Base-by-base conservation (phyloP, 37 sponge, comb jelly and placozoan species). In the Halichondria panicea region DNA sequence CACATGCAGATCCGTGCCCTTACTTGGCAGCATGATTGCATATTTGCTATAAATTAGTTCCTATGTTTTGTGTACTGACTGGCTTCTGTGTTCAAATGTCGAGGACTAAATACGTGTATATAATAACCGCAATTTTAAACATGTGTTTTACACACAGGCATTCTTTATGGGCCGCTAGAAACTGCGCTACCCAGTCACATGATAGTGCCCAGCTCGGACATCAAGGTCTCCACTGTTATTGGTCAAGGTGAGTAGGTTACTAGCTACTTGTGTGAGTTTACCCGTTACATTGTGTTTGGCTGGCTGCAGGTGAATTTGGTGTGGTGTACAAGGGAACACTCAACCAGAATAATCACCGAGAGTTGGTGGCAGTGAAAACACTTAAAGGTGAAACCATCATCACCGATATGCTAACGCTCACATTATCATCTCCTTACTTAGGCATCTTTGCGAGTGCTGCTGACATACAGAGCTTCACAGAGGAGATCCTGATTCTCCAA, bases 301-400 rank as follows among this genome's bases (percentile, higher is more conserved):
- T 43, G 55, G 43, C 44, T 30, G 2, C n/a, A 77, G 78, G 78
- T 62, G 78, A 77, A 52, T 77, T 77, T 77, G 78, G 78, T 54
- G 55, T 77, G 7, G 66, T 77, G 6, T 77, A 77, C 55, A 77
- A 77, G 40, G 66, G 58, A 24, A 31, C 15, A 22, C 48, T 77
- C 54, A 33, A 65, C 13, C 24, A 28, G 28, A 56, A 35, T 11
- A 50, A 65, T 35, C 33, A 33, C 11, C 1, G 30, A 43, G 9
- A 42, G 43, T 45, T 62, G 11, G 76, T 75, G 9, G 76, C 76
- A 43, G 76, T 62, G 6, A 75, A 75, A 45, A 75, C 76, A 46
- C 28, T 77, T 21, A 77, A 77, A 64, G 78, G 78, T 77, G 3
- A 53, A n/a, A 34, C 22, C 2, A 73, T 69, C 30, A n/a, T 11